Conservation (phyloP, 2,797 vertebrate genomes). For the Allochrocebus solatus region DNA sequence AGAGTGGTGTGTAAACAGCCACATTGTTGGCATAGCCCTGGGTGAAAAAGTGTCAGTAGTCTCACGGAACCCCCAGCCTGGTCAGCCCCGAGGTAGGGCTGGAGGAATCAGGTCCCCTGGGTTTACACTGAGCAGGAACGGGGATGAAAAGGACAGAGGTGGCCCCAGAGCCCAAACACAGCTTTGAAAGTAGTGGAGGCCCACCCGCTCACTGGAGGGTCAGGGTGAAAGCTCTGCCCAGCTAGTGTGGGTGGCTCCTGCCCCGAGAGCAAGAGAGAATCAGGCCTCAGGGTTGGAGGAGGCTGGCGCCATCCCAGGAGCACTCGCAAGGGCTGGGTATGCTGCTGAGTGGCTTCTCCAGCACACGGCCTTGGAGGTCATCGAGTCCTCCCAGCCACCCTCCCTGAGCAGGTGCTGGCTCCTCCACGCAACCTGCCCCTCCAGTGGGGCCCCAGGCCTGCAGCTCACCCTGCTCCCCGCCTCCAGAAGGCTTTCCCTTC, state of each 20-base stretch:
- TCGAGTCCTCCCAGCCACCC: background rate
- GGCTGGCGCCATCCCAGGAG: background rate
- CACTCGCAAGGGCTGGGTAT: too few relatives aligned
- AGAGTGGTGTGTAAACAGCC: background rate
- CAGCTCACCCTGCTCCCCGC: background rate
- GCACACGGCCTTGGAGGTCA: background rate
- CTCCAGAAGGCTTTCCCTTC: background rate
- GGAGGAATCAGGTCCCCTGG: background rate
- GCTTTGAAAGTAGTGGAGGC: background rate
- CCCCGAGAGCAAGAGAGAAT: background rate
- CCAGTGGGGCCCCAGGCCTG: background rate
- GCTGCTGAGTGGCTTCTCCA: background rate
- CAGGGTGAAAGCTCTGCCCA: background rate
- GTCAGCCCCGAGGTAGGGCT: background rate
- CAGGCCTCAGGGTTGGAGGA: background rate
- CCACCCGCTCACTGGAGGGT: background rate
- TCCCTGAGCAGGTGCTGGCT: background rate
- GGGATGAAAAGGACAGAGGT: background rate
- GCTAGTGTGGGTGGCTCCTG: background rate
- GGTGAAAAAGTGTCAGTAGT: background rate
- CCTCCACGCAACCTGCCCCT: background rate
- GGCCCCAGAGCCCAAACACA: background rate
- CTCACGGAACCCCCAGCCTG: background rate
- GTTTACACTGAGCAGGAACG: background rate
- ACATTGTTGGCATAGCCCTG: background rate